Conservation (phyloP, 1,140 invertebrate genomes). For the Trypoxylus dichotomus region DNA sequence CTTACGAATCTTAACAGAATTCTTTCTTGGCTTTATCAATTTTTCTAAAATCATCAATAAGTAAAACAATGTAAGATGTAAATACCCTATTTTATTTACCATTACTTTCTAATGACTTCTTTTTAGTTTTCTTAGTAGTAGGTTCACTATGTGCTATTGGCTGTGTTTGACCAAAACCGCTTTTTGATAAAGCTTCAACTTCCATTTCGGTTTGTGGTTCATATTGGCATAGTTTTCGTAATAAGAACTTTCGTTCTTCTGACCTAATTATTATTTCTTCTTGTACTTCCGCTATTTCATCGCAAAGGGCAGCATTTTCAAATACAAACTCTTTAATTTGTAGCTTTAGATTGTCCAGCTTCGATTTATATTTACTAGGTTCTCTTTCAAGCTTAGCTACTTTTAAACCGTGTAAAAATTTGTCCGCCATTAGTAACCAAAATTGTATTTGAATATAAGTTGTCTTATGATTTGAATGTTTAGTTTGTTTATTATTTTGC, state of each 20-base stretch:
- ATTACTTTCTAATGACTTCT: constrained; percentile 31
- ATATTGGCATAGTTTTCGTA: constrained; percentile 67
- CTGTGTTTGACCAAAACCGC: constrained; percentile 34
- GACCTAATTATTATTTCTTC: constrained; percentile 73
- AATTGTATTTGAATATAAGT: background rate
- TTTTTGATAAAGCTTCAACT: constrained; percentile 42
- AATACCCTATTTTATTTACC: background rate
- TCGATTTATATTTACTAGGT: constrained; percentile 44
- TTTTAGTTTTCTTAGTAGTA: constrained; percentile 44
- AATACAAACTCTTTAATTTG: constrained; percentile 51
- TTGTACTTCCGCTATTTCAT: constrained; percentile 77
- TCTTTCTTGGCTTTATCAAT: constrained; percentile 42
- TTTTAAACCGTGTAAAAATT: background rate
- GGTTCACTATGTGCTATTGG: constrained; percentile 20
- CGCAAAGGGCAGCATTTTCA: constrained; percentile 77
- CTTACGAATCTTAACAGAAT: constrained; percentile 51
- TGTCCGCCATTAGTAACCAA: background rate
- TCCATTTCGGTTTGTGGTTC: constrained; percentile 62
- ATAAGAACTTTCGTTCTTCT: constrained; percentile 74
- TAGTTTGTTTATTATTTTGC: too few relatives aligned
- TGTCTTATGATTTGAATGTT: too few relatives aligned
- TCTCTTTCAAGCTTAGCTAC: background rate
- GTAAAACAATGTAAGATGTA: background rate
- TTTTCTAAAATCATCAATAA: constrained; percentile 36
- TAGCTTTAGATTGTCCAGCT: constrained; percentile 48